phyloP scores from a whole-genome alignment of 2,113 vertebrate genomes.

The Megaptera novaeangliae region DNA sequence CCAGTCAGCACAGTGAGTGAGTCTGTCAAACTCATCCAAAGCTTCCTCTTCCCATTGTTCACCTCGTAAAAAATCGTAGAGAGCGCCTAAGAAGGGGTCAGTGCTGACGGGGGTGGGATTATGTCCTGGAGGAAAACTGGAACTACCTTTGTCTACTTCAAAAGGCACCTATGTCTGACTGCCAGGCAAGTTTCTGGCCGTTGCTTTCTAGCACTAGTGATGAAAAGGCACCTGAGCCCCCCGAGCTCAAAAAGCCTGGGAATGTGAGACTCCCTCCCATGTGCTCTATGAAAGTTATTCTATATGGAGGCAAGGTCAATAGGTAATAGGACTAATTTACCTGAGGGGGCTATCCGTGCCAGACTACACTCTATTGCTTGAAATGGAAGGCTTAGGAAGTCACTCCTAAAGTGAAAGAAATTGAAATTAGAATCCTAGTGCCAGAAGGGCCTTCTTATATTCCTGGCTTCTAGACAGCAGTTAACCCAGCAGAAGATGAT shows the following conservation, averaged over 20 bases:
- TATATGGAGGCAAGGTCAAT: not conserved
- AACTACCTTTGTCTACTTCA: not conserved
- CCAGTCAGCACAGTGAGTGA: slow-evolving; percentile 88
- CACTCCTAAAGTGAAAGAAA: slow-evolving; percentile 83
- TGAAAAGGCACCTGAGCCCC: not conserved
- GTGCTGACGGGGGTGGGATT: not conserved
- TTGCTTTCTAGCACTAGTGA: not conserved
- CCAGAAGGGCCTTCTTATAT: not conserved
- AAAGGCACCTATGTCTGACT: not conserved
- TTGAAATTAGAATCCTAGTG: not conserved
- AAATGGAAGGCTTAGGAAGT: slow-evolving; percentile 95
- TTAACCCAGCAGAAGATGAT: not conserved
- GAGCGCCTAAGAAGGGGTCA: not conserved
- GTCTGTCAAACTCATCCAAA: slow-evolving; percentile 86
- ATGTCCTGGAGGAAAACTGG: not conserved
- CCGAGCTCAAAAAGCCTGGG: not conserved
- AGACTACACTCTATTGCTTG: slow-evolving; percentile 94
- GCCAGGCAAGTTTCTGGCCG: not conserved
- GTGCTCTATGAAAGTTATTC: not conserved
- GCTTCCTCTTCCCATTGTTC: slow-evolving; percentile 85
- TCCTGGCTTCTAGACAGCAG: not conserved
- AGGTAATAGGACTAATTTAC: slow-evolving; percentile 72
- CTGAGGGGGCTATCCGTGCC: slow-evolving; percentile 84
- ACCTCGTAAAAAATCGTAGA: slow-evolving; percentile 74
- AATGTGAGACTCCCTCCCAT: not conserved